Evolutionary conservation across 2,888 invertebrate species (phyloP), one percentile per base, ranked within the genome.

Genomic region (Chirona hameri): DNA sequence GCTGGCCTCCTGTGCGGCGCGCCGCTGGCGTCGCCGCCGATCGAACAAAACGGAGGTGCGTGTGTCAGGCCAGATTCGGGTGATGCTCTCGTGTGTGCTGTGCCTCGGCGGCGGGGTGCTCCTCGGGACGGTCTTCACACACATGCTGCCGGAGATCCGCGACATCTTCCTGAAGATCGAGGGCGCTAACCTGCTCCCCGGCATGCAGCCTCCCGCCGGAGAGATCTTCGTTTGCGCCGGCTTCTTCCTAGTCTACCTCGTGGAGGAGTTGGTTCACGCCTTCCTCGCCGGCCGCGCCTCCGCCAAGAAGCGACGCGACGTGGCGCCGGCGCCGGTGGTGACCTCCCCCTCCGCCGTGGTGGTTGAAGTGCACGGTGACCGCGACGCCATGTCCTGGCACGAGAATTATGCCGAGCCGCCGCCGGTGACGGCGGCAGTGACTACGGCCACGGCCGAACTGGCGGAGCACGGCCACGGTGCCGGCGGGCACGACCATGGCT

Each of bases 21-120:
- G 27, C 55, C 15, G 15, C 15, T 80, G 80, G 80, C 12, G 27
- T 3, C 80, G 80, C n/a, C 52, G 29, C 18, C 80, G 18, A 5
- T 0, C n/a, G 5, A 52, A 14, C 52, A n/a, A 27, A 24, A 24
- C 76, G 12, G 4, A 5, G 39, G 15, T 10, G 24, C 76, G 46
- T 4, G 7, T 29, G 15, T 14, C 15, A 5, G 80, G 31, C 48
- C 60, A 29, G 12, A 14, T 31, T 24, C 86, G 86, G 31, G 81
- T 84, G 69, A 84, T 85, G 57, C 85, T 93, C 0, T 94, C 91
- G 86, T 88, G 92, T 29, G 88, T 94, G 46, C 89, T 95, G 39
- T 92, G 93, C n/a, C 93, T 95, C 85, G 95, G 95, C 27, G 95
- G 95, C n/a, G 95, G 95, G 18, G 95, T 95, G 0, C 89, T 95